phyloP scores from a whole-genome alignment of 2,797 vertebrate species.

The Gallinago nigripennis region DNA sequence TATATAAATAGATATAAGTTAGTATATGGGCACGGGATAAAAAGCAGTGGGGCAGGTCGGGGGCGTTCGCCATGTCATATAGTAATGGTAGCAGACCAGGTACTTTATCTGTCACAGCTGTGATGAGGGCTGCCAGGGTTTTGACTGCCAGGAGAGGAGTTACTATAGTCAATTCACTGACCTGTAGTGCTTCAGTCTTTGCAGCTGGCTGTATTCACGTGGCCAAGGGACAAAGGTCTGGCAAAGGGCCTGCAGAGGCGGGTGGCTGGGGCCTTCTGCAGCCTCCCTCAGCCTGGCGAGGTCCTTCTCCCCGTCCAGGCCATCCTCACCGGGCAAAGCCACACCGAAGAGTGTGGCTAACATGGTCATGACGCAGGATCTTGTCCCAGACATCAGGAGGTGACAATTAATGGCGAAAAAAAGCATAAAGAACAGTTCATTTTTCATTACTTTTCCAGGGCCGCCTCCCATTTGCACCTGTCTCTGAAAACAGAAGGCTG shows the following conservation, averaged over 20 bases:
- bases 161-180: accelerated
- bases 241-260: accelerated
- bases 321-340: accelerated
- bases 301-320: background rate
- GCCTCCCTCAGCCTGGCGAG: accelerated
- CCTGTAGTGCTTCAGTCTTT: background rate
- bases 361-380: accelerated
- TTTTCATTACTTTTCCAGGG: background rate
- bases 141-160: background rate
- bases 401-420: background rate
- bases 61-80: accelerated
- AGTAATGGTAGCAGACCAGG: accelerated
- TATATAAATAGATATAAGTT: background rate
- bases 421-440: accelerated
- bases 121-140: background rate
- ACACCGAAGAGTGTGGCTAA: accelerated
- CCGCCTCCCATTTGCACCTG: accelerated
- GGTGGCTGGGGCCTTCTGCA: background rate
- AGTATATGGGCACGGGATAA: accelerated
- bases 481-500: background rate
- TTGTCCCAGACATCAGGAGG: accelerated
- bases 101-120: background rate
- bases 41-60: background rate
- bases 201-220: accelerated
- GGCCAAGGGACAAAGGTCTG: background rate